These are phyloP conservation scores for Marmota flaviventris DNA, from an alignment of 2,113 vertebrate genomes.

Conservation along the genomic window DNA sequence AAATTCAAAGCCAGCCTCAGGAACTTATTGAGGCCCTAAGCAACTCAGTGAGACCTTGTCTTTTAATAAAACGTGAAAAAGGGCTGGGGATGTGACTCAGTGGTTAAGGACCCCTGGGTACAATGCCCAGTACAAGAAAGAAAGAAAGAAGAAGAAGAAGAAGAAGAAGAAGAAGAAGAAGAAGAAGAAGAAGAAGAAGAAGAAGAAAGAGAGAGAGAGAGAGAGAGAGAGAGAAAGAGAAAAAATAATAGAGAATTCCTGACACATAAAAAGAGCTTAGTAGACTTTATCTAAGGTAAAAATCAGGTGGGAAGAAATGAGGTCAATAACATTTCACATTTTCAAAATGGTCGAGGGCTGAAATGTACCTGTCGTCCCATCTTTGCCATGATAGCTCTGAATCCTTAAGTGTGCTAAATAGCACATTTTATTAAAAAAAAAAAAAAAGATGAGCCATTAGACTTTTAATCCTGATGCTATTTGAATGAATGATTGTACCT, in stretches of 20 bases:
- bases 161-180: no score
- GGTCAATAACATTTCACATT: neutral
- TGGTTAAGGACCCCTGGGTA: no score
- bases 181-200: no score
- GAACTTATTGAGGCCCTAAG: no score
- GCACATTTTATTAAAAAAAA: neutral
- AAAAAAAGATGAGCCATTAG: neutral
- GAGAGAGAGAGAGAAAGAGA: rapidly evolving
- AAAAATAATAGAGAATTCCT: neutral
- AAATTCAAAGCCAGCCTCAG: no score
- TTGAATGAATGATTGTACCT: neutral
- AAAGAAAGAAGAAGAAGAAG: no score
- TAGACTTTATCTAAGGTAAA: neutral
- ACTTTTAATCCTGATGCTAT: neutral
- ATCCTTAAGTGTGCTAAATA: neutral
- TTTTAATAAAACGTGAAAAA: no score
- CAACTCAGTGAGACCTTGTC: no score
- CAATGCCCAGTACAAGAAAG: no score
- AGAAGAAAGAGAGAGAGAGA: no score
- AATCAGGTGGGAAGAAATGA: neutral
- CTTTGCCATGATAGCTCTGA: neutral
- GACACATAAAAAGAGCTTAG: neutral
- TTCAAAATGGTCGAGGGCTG: neutral
- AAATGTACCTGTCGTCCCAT: neutral
- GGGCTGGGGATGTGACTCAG: no score